Percentiles rank a stretch among this genome's conserved stretches.
phyloP scores from a whole-genome alignment of 92 coral and sea anemone species.

The Zoanthus gigantus region DNA sequence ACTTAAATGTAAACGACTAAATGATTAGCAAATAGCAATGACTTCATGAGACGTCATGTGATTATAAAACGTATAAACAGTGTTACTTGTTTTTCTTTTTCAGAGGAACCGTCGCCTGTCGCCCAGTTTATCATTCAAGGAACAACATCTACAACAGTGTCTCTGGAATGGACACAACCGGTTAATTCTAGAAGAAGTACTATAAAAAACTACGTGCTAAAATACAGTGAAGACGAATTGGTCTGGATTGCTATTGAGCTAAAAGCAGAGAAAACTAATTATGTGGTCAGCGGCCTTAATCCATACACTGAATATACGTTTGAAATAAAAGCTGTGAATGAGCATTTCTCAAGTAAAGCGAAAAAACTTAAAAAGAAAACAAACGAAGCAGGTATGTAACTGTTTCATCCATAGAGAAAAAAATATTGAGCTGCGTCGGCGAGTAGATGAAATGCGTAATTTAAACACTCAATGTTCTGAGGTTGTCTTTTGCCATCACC shows the following conservation, averaged over 20 bases:
- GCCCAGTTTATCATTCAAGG: not conserved
- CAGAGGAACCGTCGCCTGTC: conserved; percentile 25
- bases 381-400: conserved; percentile 22
- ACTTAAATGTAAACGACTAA: too few relatives aligned
- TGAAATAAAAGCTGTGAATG: conserved; percentile 18
- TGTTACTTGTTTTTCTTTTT: not conserved
- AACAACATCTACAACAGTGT: conserved; percentile 24
- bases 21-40: too few relatives aligned
- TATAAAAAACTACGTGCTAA: conserved; percentile 8
- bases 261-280: not conserved
- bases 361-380: conserved; percentile 1
- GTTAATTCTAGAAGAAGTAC: conserved; percentile 7
- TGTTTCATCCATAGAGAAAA: too few relatives aligned
- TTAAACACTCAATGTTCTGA: too few relatives aligned
- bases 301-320: conserved; percentile 39
- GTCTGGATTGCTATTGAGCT: conserved; percentile 1
- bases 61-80: not conserved
- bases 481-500: too few relatives aligned
- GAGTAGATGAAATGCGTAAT: too few relatives aligned
- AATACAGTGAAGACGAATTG: conserved; percentile 35
- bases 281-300: conserved; percentile 9
- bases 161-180: conserved; percentile 17
- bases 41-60: too few relatives aligned
- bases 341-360: conserved; percentile 32
- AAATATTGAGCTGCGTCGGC: too few relatives aligned